These are phyloP conservation scores for Watsonalla binaria DNA, from an alignment of 2,888 invertebrate species.

Conservation along the genomic window DNA sequence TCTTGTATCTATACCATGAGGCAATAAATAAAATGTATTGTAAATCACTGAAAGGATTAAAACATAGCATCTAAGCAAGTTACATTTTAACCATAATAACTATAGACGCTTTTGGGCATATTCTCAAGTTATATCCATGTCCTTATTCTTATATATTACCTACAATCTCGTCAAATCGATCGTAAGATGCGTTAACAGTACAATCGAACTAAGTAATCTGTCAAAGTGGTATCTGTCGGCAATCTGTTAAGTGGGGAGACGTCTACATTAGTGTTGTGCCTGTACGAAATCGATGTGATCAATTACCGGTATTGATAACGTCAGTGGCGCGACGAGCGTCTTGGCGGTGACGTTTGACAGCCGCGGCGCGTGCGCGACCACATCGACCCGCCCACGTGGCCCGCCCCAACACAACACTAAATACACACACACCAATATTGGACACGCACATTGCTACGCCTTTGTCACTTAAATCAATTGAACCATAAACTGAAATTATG, in stretches of 20 bases:
- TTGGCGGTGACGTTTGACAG: constrained; percentile 41
- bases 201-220: background rate
- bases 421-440: constrained; percentile 10
- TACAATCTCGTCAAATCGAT: too few species aligned
- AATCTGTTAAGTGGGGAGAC: background rate
- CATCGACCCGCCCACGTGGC: constrained; percentile 71
- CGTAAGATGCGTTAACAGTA: too few species aligned
- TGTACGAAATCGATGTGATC: constrained; percentile 28
- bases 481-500: too few species aligned
- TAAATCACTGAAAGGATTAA: too few species aligned
- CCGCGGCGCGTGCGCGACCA: constrained; percentile 50
- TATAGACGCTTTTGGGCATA: too few species aligned
- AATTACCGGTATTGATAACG: constrained; percentile 32
- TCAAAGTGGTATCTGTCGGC: background rate
- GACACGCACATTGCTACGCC: constrained; percentile 11
- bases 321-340: constrained; percentile 19
- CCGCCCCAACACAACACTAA: constrained; percentile 34
- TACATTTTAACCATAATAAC: too few species aligned
- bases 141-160: too few species aligned
- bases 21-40: too few species aligned
- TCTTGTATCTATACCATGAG: too few species aligned
- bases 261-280: background rate
- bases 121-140: too few species aligned
- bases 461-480: background rate
- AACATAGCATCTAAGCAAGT: too few species aligned